Evolutionary conservation across 2,113 vertebrate species (phyloP).

Genomic region (Piprites chloris): DNA sequence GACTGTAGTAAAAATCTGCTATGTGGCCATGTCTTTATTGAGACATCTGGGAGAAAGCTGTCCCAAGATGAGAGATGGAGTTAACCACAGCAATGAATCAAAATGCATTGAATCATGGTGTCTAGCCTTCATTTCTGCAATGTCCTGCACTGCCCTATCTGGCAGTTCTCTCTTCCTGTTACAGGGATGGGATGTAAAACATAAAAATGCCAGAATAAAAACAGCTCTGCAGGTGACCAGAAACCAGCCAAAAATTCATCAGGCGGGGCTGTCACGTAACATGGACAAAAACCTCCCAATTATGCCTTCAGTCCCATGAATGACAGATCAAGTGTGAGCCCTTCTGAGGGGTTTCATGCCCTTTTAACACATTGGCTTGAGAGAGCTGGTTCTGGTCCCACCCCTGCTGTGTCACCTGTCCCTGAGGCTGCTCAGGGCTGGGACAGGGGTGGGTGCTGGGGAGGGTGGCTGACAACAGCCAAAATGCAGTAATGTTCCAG

Average conservation of each 20-base stretch:
- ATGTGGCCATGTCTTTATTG: background rate
- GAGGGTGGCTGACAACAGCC: background rate
- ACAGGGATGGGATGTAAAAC: background rate
- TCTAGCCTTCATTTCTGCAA: background rate
- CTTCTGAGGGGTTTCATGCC: background rate
- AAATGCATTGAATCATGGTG: background rate
- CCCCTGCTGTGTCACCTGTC: background rate
- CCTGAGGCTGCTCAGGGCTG: background rate
- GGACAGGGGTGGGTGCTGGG: rapidly evolving
- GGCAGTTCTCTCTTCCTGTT: background rate
- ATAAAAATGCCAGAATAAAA: background rate
- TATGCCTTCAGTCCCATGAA: background rate
- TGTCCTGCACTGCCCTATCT: background rate
- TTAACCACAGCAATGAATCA: conserved; percentile 39
- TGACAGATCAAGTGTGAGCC: background rate
- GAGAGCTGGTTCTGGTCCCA: background rate
- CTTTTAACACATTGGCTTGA: background rate
- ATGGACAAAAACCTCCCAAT: background rate
- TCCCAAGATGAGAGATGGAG: conserved; percentile 43
- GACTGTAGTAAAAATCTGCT: background rate
- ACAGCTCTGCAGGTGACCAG: background rate
- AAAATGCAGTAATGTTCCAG: background rate
- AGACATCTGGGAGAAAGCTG: conserved; percentile 8
- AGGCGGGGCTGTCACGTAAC: background rate
- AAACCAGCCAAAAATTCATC: background rate